Evolutionary conservation across 2,113 vertebrate species (phyloP).

Genomic region (Podiceps cristatus): DNA sequence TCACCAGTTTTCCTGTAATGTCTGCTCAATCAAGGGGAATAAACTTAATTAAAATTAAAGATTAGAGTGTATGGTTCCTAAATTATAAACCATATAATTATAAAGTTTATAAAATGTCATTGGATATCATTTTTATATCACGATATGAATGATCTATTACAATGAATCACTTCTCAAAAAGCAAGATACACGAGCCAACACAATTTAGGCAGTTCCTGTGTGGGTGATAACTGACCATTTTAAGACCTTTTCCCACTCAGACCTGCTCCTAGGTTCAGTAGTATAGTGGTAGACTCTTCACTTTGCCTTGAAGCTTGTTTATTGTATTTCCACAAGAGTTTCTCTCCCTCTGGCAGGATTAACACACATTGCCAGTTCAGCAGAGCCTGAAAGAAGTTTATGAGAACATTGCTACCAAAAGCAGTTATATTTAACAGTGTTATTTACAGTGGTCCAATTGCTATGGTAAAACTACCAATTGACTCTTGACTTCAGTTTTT

Average conservation of each 20-base stretch:
- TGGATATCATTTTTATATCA: neutral
- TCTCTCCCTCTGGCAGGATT: neutral
- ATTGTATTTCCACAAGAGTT: neutral
- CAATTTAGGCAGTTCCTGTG: neutral
- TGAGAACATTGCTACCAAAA: neutral
- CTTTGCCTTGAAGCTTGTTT: neutral
- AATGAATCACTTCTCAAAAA: neutral
- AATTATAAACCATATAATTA: neutral
- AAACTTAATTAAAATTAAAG: neutral
- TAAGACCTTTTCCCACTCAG: neutral
- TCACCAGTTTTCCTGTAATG: neutral
- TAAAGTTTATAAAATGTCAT: neutral
- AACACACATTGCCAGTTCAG: neutral
- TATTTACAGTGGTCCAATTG: neutral
- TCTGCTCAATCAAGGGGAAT: neutral
- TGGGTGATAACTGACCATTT: neutral
- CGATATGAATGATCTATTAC: too few relatives aligned
- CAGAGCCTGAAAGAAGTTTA: neutral
- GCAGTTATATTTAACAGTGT: neutral
- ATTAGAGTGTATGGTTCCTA: neutral
- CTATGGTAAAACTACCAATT: neutral
- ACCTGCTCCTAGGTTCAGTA: neutral
- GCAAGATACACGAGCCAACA: neutral
- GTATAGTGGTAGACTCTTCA: neutral
- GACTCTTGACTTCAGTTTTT: neutral